These are phyloP conservation scores for Ptilorrhoa leucosticta DNA, from an alignment of 2,113 vertebrate genomes.

Conservation along the genomic window DNA sequence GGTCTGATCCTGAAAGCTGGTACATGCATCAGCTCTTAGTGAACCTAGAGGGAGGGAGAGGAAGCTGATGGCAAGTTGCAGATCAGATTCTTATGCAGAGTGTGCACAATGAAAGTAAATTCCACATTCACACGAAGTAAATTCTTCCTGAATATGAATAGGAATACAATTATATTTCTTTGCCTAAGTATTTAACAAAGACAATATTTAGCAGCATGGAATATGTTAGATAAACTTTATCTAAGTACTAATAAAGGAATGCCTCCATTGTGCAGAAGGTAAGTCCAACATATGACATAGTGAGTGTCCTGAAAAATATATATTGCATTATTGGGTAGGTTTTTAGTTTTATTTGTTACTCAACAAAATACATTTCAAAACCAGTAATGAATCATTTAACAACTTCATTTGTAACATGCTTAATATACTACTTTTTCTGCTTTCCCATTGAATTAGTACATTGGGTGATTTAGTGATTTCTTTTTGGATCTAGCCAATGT, in stretches of 20 bases:
- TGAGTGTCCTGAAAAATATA: background rate
- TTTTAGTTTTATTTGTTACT: background rate
- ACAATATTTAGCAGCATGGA: background rate
- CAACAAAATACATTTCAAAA: constrained; percentile 23
- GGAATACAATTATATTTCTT: background rate
- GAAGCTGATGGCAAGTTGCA: background rate
- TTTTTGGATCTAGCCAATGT: background rate
- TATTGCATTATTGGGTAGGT: background rate
- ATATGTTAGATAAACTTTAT: background rate
- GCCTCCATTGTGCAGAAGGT: background rate
- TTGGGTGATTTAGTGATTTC: constrained; percentile 9
- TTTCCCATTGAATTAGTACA: background rate
- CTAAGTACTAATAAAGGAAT: background rate
- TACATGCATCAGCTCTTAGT: background rate
- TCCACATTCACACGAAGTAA: background rate
- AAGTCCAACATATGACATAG: background rate
- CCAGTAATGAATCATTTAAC: constrained; percentile 11
- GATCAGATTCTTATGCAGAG: background rate
- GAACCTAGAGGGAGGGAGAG: background rate
- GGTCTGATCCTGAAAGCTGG: background rate
- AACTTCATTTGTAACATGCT: background rate
- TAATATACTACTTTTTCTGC: background rate
- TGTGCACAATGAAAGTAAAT: background rate
- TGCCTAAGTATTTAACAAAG: background rate
- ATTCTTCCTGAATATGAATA: background rate